These are phyloP conservation scores for Bimastos eiseni DNA, from an alignment of 2,888 invertebrate genomes.

Conservation along the genomic window DNA sequence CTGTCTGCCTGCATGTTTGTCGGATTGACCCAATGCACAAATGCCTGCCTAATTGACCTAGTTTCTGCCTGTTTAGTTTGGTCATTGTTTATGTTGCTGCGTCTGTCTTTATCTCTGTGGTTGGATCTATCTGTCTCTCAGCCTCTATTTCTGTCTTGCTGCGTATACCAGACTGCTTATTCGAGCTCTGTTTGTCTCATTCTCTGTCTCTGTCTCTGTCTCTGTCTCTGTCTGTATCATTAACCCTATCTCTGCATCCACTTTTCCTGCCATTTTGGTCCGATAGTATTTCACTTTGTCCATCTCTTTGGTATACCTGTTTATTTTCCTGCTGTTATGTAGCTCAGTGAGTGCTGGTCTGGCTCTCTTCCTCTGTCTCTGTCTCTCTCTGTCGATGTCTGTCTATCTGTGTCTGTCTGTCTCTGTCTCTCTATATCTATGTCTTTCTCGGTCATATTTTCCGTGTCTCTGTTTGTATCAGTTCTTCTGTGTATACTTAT, in stretches of 20 bases:
- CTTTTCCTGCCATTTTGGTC: too few relatives aligned
- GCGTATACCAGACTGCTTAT: not conserved
- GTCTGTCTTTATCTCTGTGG: not conserved
- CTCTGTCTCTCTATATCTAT: too few relatives aligned
- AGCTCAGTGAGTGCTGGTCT: not conserved
- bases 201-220: not conserved
- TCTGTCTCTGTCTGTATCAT: not conserved
- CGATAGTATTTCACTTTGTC: too few relatives aligned
- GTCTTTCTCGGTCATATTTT: too few relatives aligned
- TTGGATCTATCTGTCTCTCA: not conserved
- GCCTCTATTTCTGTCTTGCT: not conserved
- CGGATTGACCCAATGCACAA: too few relatives aligned
- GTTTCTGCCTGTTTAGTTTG: too few relatives aligned
- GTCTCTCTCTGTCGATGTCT: not conserved
- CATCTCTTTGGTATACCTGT: not conserved
- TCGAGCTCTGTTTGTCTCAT: not conserved
- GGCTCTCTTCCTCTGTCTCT: not conserved
- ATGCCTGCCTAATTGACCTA: not conserved
- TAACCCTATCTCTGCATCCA: too few relatives aligned
- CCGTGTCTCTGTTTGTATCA: not conserved
- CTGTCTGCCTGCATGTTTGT: not conserved
- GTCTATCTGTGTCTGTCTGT: too few relatives aligned
- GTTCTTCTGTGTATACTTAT: not conserved
- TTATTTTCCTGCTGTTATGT: not conserved
- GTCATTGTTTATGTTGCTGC: too few relatives aligned